These are phyloP conservation scores for Nebria salina DNA, from an alignment of 2,888 invertebrate genomes.

Conservation along the genomic window DNA sequence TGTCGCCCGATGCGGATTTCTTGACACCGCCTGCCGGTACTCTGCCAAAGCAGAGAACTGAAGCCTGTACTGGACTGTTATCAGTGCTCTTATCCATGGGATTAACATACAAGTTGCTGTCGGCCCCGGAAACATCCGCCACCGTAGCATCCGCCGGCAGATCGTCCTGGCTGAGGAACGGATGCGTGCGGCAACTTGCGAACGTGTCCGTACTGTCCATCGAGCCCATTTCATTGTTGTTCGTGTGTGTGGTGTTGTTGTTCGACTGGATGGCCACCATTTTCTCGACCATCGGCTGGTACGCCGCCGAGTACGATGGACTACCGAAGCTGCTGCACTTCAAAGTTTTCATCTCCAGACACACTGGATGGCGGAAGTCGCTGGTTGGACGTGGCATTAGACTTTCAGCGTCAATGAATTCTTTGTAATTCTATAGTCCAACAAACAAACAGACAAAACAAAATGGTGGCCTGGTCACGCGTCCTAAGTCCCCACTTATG, in stretches of 20 bases:
- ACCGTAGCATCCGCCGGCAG: slow-evolving; percentile 68
- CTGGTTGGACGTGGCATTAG: slow-evolving; percentile 87
- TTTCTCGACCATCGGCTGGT: slow-evolving; percentile 38
- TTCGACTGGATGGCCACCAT: slow-evolving; percentile 50
- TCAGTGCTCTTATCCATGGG: slow-evolving; percentile 76
- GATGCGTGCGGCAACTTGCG: slow-evolving; percentile 96
- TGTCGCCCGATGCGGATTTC: slow-evolving; percentile 83
- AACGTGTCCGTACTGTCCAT: slow-evolving; percentile 90
- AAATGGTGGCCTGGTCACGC: not conserved
- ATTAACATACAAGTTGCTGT: slow-evolving; percentile 89
- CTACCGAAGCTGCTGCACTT: slow-evolving; percentile 66
- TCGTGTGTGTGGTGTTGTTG: slow-evolving; percentile 50
- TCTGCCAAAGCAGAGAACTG: slow-evolving; percentile 44
- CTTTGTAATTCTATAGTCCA: slow-evolving; percentile 80
- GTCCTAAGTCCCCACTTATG: not conserved
- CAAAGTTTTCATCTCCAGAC: slow-evolving; percentile 80
- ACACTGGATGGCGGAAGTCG: slow-evolving; percentile 84
- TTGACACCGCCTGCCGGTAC: slow-evolving; percentile 69
- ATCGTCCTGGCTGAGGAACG: slow-evolving; percentile 88
- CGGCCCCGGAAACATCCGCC: slow-evolving; percentile 65
- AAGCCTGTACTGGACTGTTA: slow-evolving; percentile 61
- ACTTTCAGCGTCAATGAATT: slow-evolving; percentile 90
- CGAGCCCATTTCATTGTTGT: slow-evolving; percentile 66
- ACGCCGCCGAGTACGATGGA: slow-evolving; percentile 56
- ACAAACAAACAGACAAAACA: not conserved